These are phyloP conservation scores for Lagodon rhomboides DNA, from an alignment of 2,797 vertebrate species.

Conservation along the genomic window DNA sequence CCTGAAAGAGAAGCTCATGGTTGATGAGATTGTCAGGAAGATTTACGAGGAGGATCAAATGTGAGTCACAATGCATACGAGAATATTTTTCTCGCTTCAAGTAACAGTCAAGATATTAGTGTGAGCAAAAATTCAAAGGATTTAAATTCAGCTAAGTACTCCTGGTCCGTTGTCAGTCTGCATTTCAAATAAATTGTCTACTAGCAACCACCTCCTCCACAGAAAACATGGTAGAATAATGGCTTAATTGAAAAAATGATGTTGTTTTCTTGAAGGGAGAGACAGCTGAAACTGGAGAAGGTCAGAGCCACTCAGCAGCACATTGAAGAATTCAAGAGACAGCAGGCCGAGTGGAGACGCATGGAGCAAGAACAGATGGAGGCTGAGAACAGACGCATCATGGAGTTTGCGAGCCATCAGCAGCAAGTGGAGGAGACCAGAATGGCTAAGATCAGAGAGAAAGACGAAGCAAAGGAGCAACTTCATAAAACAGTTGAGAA, in stretches of 20 bases:
- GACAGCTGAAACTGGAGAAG: conserved; percentile 91
- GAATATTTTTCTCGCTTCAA: neutral
- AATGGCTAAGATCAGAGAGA: conserved; percentile 85
- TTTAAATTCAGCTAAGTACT: neutral
- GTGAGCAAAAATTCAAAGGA: neutral
- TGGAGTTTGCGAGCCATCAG: conserved; percentile 88
- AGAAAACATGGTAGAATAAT: neutral
- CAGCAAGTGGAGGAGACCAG: conserved; percentile 85
- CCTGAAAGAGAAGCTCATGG: conserved; percentile 93
- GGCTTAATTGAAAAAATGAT: neutral
- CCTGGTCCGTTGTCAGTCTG: neutral
- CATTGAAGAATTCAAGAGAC: conserved; percentile 91
- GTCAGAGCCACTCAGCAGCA: conserved; percentile 86
- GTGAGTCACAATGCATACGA: conserved; percentile 81
- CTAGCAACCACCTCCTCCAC: neutral
- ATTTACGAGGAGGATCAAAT: conserved; percentile 94
- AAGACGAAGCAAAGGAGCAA: conserved; percentile 87
- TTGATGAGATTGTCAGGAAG: conserved; percentile 94
- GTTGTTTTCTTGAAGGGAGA: conserved; percentile 84
- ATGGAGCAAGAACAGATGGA: conserved; percentile 92
- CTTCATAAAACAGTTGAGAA: conserved; percentile 86
- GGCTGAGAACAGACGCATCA: conserved; percentile 92
- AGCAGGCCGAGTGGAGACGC: conserved; percentile 89
- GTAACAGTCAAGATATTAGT: neutral
- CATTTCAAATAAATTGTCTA: neutral